A percentile compares a stretch with the other conserved stretches of the same genome.
Conservation (phyloP, 2,888 invertebrate species). For the Morpho achilles region DNA sequence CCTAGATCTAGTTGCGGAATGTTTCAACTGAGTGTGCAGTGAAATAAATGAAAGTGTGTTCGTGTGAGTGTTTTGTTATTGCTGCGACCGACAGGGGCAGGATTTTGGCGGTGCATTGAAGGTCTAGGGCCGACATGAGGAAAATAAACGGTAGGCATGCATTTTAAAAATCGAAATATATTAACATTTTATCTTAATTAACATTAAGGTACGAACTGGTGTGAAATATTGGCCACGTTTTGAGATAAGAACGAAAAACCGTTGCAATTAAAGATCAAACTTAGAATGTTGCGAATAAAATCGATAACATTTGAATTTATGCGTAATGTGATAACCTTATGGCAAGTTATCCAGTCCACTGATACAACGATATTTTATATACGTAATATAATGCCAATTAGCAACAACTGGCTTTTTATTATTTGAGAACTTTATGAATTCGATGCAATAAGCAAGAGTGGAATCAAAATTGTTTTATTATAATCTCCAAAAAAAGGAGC, state of each 20-base stretch:
- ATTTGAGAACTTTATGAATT: neutral
- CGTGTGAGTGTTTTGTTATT: slow-evolving; percentile 71
- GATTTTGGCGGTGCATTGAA: slow-evolving; percentile 70
- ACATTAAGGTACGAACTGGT: slow-evolving; percentile 31
- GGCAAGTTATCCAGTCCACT: slow-evolving; percentile 35
- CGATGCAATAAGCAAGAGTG: too few relatives aligned
- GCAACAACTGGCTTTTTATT: neutral
- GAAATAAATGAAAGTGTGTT: slow-evolving; percentile 45
- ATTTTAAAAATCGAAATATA: slow-evolving; percentile 15
- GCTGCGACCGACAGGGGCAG: slow-evolving; percentile 53
- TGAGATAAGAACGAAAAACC: slow-evolving; percentile 39
- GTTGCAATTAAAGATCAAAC: slow-evolving; percentile 33
- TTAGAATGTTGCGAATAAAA: slow-evolving; percentile 29
- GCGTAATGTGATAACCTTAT: slow-evolving; percentile 42
- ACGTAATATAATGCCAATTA: slow-evolving; percentile 5
- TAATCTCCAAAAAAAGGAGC: too few relatives aligned
- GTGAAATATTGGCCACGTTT: slow-evolving; percentile 44
- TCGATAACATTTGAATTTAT: slow-evolving; percentile 24
- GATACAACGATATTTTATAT: slow-evolving; percentile 35
- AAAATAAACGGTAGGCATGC: slow-evolving; percentile 71
- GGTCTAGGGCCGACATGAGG: slow-evolving; percentile 71
- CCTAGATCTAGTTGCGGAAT: slow-evolving; percentile 33
- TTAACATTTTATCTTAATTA: neutral
- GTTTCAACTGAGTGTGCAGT: slow-evolving; percentile 38
- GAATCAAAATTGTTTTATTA: too few relatives aligned